Evolutionary conservation across 92 coral and sea anemone species (phyloP), one percentile per base, ranked within the genome.

Genomic region (Zoanthus sansibaricus): DNA sequence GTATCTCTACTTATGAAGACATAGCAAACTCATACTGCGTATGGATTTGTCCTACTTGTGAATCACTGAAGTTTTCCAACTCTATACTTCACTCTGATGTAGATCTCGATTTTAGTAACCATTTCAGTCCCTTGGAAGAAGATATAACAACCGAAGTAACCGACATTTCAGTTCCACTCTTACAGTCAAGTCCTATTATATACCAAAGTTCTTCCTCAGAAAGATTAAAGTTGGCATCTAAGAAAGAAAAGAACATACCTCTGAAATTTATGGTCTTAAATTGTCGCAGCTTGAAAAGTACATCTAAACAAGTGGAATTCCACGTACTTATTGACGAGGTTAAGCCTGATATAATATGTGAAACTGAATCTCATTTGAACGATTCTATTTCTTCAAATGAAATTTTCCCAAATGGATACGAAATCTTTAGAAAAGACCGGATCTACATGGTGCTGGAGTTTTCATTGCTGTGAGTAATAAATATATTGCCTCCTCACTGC

Each of bases 21-120:
- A 46, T 72, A 72, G 54, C 71, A 84, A 84, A 84, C 67, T 71
- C 88, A 72, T 84, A 82, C 70, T 84, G 88, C 62, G 80, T 84
- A 32, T 84, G 88, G 88, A n/a, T 84, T 71, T 84, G 88, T 72
- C 88, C 88, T 46, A n/a, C n/a, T n/a, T n/a, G n/a, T n/a, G n/a
- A n/a, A n/a, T n/a, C n/a, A n/a, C n/a, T n/a, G n/a, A n/a, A n/a
- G n/a, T n/a, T n/a, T n/a, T n/a, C n/a, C n/a, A n/a, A n/a, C n/a
- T n/a, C n/a, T n/a, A n/a, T n/a, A n/a, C n/a, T n/a, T n/a, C n/a
- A n/a, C n/a, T n/a, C n/a, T n/a, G n/a, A n/a, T n/a, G n/a, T n/a
- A n/a, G n/a, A n/a, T n/a, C n/a, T n/a, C n/a, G n/a, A n/a, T n/a
- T n/a, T n/a, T n/a, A n/a, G n/a, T n/a, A 83, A 83, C 87, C 61